Base-by-base conservation (phyloP, 2,888 invertebrate genomes). In the Pycnomerus fuliginosus region DNA sequence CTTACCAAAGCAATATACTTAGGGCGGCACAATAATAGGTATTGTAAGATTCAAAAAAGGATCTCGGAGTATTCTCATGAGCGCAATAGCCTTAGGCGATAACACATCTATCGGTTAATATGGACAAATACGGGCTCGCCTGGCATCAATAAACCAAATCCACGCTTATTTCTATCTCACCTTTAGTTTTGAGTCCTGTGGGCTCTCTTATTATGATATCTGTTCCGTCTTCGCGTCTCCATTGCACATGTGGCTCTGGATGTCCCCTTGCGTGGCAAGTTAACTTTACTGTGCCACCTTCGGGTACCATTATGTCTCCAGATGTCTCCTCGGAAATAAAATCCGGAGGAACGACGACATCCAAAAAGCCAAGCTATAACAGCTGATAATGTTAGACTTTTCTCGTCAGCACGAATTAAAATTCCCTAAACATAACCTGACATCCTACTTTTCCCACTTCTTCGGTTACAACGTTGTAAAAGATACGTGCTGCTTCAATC, bases 331-430 rank as follows among this genome's bases (percentile, higher is more conserved):
- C 89, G 11, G 83, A 68, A 49, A 91, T 80, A 62, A 95, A 92
- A 71, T 93, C 90, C n/a, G 95, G 94, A 17, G 94, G 91, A 53
- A 93, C 84, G 15, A 90, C 88, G 36, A 94, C 90, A 55, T 90
- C 86, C 56, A 94, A 75, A 69, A 80, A 83, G 16, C 90, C 91
- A 74, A 89, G 85, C 92, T 91, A 74, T 5, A 73, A 74, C 44
- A 58, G 43, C 41, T 45, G 33, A 38, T 43, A 48, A 37, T 51
- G 16, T 43, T 27, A 10, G 25, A 48, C 39, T 30, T 23, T 35
- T 38, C 36, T 39, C 25, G 33, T 30, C 33, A n/a, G 12, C 13
- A 22, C 15, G 25, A 42, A 38, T 34, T 41, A 33, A 25, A 43
- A 38, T 43, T 43, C 29, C 29, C 37, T 33, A 35, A 40, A 43